Conservation (phyloP, 2,888 invertebrate genomes). For the Nephrocerus scutellatus region DNA sequence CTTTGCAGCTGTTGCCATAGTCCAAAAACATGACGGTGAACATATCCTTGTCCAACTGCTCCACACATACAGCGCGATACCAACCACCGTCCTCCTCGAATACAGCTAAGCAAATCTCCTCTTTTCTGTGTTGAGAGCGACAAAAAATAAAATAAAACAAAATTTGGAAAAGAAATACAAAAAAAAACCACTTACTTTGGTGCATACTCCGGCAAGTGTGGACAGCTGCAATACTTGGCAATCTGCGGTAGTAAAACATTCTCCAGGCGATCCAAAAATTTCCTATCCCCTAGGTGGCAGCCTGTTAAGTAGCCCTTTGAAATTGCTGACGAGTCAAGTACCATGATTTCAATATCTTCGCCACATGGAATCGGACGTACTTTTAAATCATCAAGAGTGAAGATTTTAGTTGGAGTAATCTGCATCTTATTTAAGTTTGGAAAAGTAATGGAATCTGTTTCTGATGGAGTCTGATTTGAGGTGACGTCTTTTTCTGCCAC, state of each 20-base stretch:
- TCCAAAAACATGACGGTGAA: conserved; percentile 28
- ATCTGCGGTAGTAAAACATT: too few relatives aligned
- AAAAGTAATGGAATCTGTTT: background rate
- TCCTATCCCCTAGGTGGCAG: conserved; percentile 20
- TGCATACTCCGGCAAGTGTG: conserved; percentile 19
- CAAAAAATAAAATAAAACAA: too few relatives aligned
- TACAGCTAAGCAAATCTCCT: conserved; percentile 28
- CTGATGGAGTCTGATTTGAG: conserved; percentile 5
- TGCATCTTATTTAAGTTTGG: conserved; percentile 1
- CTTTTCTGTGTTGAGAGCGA: conserved; percentile 21
- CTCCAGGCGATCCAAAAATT: conserved; percentile 20
- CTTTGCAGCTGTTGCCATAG: conserved; percentile 27
- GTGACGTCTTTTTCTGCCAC: conserved; percentile 14
- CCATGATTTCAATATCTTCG: conserved; percentile 20
- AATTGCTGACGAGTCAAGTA: conserved; percentile 25
- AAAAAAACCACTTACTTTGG: conserved; percentile 23
- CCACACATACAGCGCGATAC: conserved; percentile 30
- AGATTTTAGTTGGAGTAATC: conserved; percentile 6
- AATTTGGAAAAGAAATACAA: too few relatives aligned
- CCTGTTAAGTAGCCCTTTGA: conserved; percentile 25
- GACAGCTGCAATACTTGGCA: conserved; percentile 20
- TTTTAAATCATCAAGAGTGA: conserved; percentile 23
- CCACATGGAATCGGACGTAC: conserved; percentile 25
- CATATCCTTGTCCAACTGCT: conserved; percentile 17
- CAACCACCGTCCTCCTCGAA: conserved; percentile 28